Conservation (phyloP, 1,140 invertebrate species). For the Maniola jurtina region DNA sequence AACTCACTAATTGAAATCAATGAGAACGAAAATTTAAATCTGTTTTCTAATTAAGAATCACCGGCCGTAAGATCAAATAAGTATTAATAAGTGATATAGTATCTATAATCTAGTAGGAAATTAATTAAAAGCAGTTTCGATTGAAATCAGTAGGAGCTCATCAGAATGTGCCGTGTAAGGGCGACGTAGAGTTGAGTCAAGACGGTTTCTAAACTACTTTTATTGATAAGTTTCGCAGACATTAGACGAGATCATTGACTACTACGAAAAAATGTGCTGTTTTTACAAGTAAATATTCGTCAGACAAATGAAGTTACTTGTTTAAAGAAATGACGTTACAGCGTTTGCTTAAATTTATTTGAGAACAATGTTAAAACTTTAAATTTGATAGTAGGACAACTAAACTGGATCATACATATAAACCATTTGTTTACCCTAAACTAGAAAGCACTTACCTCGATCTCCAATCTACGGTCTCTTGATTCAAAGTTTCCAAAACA, state of each 20-base stretch:
- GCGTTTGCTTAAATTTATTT: too few relatives aligned
- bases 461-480: too few relatives aligned
- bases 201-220: constrained; percentile 11
- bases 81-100: constrained; percentile 55
- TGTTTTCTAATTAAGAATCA: constrained; percentile 45
- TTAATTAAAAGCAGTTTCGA: constrained; percentile 69
- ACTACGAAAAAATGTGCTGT: not conserved
- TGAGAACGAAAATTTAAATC: constrained; percentile 33
- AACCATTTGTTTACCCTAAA: too few relatives aligned
- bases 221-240: constrained; percentile 1
- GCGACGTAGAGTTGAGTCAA: constrained; percentile 16
- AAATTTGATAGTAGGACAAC: too few relatives aligned
- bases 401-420: too few relatives aligned
- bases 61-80: constrained; percentile 39
- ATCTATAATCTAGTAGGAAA: constrained; percentile 64
- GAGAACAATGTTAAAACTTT: too few relatives aligned
- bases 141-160: constrained; percentile 64
- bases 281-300: too few relatives aligned
- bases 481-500: too few relatives aligned
- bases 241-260: not conserved
- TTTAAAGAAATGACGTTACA: too few relatives aligned
- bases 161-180: constrained; percentile 42
- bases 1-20: constrained; percentile 38
- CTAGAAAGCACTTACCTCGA: too few relatives aligned
- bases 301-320: too few relatives aligned